Evolutionary conservation across 2,888 invertebrate species (phyloP), one percentile per base, ranked within the genome.

Genomic region (Oscheius sp.): DNA sequence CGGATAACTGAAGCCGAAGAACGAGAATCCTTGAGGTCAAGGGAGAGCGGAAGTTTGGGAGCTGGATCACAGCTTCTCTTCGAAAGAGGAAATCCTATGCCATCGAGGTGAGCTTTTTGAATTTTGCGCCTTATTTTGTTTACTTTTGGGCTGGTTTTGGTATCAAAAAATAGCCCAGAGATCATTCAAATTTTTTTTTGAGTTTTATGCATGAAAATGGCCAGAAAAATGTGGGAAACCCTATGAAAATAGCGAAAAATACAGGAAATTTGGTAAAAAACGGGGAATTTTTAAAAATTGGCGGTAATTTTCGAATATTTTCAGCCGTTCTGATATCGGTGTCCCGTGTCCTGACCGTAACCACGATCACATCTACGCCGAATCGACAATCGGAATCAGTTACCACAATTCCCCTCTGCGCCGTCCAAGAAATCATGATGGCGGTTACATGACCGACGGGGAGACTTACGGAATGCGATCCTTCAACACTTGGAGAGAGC

Each of bases 1-100:
- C 63, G 86, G 49, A 88, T 88, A 18, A 86, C 84, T 25, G 88
- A 88, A 64, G 88, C 83, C 21, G 86, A 85, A 59, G 83, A 85
- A 70, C 23, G 66, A 29, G 66, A 66, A 21, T 52, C 52, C 2
- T 52, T 66, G 52, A 49, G 66, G 27, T 66, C 66, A 27, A 59
- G 80, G 25, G 82, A 80, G 59, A 78, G 77, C 73, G 76, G 63
- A 1, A 63, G 61, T 23, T 52, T 61, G 13, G 63, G 71, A 23
- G 58, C 72, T 46, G 85, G 72, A 77, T 85, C 76, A 78, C 85
- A 71, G 72, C 80, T 58, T 49, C 75, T 73, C 73, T 76, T 72
- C 58, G 79, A 69, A 23, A 49, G 61, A 25, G 69, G 43, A 25
- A 13, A 13, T 21, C 66, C 45, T 6, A 72, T 66, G 16, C 64